A percentile compares a stretch with the other conserved stretches of the same genome.
Evolutionary conservation across 2,113 vertebrate species (phyloP).

Genomic region (Cinclus mexicanus): DNA sequence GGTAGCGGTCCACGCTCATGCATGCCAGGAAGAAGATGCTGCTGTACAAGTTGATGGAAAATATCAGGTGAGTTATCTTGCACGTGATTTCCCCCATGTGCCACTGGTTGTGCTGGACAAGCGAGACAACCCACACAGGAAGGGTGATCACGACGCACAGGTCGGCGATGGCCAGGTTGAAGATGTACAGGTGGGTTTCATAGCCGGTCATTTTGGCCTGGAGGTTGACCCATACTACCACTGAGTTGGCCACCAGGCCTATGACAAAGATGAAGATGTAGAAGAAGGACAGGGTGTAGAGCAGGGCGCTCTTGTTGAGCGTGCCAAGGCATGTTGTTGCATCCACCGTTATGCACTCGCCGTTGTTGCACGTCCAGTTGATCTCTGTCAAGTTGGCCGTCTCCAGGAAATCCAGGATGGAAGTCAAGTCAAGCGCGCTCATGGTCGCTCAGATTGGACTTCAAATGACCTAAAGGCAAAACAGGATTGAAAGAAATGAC

Average conservation of each 20-base stretch:
- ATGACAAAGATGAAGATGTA: slow-evolving; percentile 92
- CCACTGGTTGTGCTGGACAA: slow-evolving; percentile 88
- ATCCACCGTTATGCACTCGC: slow-evolving; percentile 80
- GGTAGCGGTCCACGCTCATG: slow-evolving; percentile 94
- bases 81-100: slow-evolving; percentile 85
- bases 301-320: slow-evolving; percentile 81
- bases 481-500: neutral
- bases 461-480: neutral
- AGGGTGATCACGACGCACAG: slow-evolving; percentile 88
- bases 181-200: slow-evolving; percentile 92
- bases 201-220: slow-evolving; percentile 85
- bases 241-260: slow-evolving; percentile 87
- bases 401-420: slow-evolving; percentile 76
- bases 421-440: slow-evolving; percentile 76
- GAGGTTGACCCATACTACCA: slow-evolving; percentile 94
- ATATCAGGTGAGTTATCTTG: slow-evolving; percentile 88
- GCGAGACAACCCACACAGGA: slow-evolving; percentile 86
- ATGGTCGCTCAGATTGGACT: neutral
- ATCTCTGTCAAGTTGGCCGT: slow-evolving; percentile 82
- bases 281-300: slow-evolving; percentile 86
- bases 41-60: slow-evolving; percentile 89
- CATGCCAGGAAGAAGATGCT: slow-evolving; percentile 93
- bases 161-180: slow-evolving; percentile 89
- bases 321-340: slow-evolving; percentile 75
- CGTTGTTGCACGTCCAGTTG: slow-evolving; percentile 77